Base-by-base conservation (phyloP, 2,888 invertebrate species). In the Osmoderma eremita region DNA sequence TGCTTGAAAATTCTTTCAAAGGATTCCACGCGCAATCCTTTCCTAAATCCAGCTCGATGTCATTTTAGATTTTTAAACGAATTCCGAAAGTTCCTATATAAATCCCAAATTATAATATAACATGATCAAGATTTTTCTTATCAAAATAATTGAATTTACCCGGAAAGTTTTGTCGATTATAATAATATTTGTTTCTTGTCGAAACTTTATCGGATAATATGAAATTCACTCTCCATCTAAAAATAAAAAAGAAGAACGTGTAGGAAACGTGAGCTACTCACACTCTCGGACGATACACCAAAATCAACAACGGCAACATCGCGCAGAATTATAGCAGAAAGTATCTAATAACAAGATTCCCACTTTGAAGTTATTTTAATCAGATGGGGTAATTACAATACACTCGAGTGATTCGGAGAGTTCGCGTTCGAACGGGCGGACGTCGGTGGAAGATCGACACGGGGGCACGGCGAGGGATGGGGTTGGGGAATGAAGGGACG, bases 331-430 rank as follows among this genome's bases (percentile, higher is more conserved):
- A 61, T 61, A 42, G 45, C 45, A 45, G 58, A 61, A 71, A 70
- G 75, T 78, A 77, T 78, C 78, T 78, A 79, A 79, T 80, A 81
- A 80, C 80, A 76, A 78, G 79, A 80, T 80, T 80, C 79, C 78
- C 77, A 78, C 80, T 81, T 81, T 80, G 80, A 81, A 80, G 80
- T 80, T 79, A 79, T 81, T 81, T 81, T 80, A 80, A 80, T 80
- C 79, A 78, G 74, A 65, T 65, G 68, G 71, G 78, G 77, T 81
- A 80, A 81, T 81, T 80, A 79, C 78, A 74, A 76, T 77, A 80
- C 78, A 80, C 79, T 79, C 77, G 76, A 80, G 75, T 74, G 79
- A 73, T 75, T 73, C 69, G 72, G 68, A 58, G 67, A 69, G 58
- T 61, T 61, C 58, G 58, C 71, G 66, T 62, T 67, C 66, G 65